phyloP scores from a whole-genome alignment of 2,888 invertebrate species.

The Meteorus cinctellus region DNA sequence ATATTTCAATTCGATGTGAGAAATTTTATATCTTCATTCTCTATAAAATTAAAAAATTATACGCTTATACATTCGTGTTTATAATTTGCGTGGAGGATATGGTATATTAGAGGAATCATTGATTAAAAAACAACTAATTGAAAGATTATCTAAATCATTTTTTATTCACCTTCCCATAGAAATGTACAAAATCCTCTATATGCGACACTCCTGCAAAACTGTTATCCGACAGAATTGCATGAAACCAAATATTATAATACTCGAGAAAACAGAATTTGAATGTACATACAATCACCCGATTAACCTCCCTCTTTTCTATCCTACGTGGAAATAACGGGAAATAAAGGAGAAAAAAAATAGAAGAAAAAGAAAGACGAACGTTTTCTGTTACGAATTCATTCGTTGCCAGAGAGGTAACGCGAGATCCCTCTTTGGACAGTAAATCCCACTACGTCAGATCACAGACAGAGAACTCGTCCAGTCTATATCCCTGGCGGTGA shows the following conservation, averaged over 20 bases:
- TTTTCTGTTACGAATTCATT: conserved; percentile 59
- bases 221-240: no score
- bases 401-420: conserved; percentile 55
- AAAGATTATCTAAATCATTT: no score
- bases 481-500: conserved; percentile 55
- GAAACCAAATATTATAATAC: no score
- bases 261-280: no score
- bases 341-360: background rate
- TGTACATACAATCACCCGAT: no score
- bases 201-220: no score
- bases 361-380: conserved; percentile 27
- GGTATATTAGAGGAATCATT: no score
- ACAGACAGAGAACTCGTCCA: conserved; percentile 47
- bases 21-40: conserved; percentile 18
- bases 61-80: background rate
- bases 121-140: no score
- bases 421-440: conserved; percentile 61
- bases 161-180: no score
- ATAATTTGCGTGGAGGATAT: background rate
- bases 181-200: no score
- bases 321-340: background rate
- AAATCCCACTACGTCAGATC: conserved; percentile 63
- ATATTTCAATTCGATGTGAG: conserved; percentile 34
- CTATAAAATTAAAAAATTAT: background rate
- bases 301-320: no score